Base-by-base conservation (phyloP, 2,113 vertebrate genomes). In the Misgurnus anguillicaudatus region DNA sequence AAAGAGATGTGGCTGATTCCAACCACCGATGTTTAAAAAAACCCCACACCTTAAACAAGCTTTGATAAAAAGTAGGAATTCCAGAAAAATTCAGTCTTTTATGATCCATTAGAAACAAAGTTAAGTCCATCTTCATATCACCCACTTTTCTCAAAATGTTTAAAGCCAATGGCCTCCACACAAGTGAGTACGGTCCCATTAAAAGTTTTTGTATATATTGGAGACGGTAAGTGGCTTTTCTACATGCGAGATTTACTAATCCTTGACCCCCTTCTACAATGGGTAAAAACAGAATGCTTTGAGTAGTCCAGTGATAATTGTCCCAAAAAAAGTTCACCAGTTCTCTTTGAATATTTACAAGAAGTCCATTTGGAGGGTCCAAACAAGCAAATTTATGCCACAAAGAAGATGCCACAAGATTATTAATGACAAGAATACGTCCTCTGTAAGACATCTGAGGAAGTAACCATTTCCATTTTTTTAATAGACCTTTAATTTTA, bases 321-420 rank as follows among this genome's bases (percentile, higher is more conserved):
- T 63, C 57, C 72, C 41, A 63, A 14, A 48, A 75, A 39, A 75
- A 48, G n/a, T 75, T 61, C 11, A 64, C 39, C 7, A 75, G 36
- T 42, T 42, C 9, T 61, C 16, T 19, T 57, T 62, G 13, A 6
- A 75, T 24, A 6, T 24, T 31, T 11, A 21, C 13, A 42, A 61
- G 58, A 2, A 75, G 58, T 5, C 9, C n/a, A 61, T 57, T 39
- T 31, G 78, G 78, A n/a, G 47, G 60, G 6, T 73, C 60, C 0
- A 64, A 13, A 41, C 68, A 53, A 14, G 45, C 16, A 5, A 80
- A 9, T n/a, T 51, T n/a, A 41, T 74, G 78, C 70, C 69, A 74
- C 36, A 79, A 71, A 31, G 24, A 31, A 31, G 24, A 31, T 31
- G 24, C 24, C 24, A 31, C 24, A 31, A 31, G 24, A 31, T 31